A percentile compares a stretch with the other conserved stretches of the same genome.
phyloP scores from a whole-genome alignment of 2,113 vertebrate genomes.

The Amblyopsis rosae region DNA sequence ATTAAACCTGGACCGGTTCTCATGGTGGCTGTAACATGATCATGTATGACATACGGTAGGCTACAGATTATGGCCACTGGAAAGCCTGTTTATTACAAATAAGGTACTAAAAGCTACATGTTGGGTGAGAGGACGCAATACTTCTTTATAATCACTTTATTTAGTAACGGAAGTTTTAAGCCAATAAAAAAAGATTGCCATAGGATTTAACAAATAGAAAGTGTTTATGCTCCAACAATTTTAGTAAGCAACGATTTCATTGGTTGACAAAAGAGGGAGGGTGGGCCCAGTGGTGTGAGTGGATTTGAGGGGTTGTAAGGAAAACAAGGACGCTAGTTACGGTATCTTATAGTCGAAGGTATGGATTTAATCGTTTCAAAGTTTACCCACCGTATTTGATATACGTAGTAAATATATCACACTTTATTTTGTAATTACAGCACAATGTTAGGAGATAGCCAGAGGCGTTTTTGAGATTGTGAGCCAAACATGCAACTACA shows the following conservation, averaged over 20 bases:
- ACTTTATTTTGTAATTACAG: neutral
- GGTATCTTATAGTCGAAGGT: conserved; percentile 68
- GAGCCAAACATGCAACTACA: no score
- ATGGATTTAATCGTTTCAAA: conserved; percentile 56
- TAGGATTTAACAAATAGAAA: conserved; percentile 58
- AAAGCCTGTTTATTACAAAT: no score
- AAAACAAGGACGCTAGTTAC: conserved; percentile 77
- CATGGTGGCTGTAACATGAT: no score
- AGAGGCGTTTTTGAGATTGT: no score
- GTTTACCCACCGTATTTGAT: conserved; percentile 34
- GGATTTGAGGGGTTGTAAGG: conserved; percentile 76
- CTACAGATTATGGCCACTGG: no score
- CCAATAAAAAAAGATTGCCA: conserved; percentile 70
- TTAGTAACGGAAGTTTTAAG: conserved; percentile 78
- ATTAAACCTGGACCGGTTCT: no score
- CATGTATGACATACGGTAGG: no score
- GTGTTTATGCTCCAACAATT: conserved; percentile 33
- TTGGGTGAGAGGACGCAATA: no score
- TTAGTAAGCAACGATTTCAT: conserved; percentile 36
- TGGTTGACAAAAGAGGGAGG: conserved; percentile 46
- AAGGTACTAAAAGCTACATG: no score
- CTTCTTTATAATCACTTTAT: conserved; percentile 61
- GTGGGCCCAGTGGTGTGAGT: conserved; percentile 68
- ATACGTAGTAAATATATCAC: neutral
- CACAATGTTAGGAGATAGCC: neutral